Evolutionary conservation across 37 sponge, comb jelly and placozoan genomes (phyloP).

Genomic region (Bolinopsis microptera): DNA sequence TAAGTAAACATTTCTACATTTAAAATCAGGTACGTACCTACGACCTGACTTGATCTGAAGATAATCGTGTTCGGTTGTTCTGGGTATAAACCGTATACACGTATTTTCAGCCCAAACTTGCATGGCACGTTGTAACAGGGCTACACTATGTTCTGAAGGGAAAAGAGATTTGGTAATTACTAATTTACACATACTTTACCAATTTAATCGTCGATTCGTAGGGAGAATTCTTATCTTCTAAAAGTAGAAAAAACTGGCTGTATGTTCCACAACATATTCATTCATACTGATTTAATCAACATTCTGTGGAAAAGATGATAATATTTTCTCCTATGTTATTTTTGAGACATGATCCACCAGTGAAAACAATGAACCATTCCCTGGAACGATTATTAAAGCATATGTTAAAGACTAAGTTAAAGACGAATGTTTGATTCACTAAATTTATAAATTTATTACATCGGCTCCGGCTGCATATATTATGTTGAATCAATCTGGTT

Average conservation of each 20-base stretch:
- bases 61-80: constrained; percentile 30
- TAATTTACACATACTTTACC: background rate
- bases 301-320: background rate
- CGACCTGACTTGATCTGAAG: constrained; percentile 38
- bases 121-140: constrained; percentile 18
- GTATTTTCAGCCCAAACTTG: background rate
- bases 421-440: no score
- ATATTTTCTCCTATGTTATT: no score
- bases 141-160: background rate
- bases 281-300: background rate
- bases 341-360: no score
- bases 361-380: no score
- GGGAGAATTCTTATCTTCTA: background rate
- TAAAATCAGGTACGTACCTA: background rate
- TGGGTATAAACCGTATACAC: constrained; percentile 37
- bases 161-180: background rate
- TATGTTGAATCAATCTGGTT: no score
- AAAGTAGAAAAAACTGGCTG: background rate
- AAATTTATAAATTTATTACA: no score
- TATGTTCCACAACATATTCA: no score
- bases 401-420: no score
- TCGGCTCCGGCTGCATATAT: no score
- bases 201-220: background rate
- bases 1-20: background rate
- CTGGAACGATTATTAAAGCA: no score